phyloP scores from a whole-genome alignment of 2,888 invertebrate species.

The Tinea trinotella region DNA sequence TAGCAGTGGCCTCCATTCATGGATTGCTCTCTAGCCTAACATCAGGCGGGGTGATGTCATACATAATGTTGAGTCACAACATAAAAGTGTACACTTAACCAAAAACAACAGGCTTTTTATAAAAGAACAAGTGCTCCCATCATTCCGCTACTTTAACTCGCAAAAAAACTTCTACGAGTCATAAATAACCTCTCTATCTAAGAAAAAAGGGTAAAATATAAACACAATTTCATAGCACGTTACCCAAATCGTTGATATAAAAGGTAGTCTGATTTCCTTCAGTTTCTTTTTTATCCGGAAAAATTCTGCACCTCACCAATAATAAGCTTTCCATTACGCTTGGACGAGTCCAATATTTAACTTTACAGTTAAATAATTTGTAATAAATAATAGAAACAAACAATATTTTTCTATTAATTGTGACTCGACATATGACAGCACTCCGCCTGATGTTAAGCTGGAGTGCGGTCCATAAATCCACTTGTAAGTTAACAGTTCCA shows the following conservation, averaged over 20 bases:
- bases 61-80: no score
- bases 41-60: no score
- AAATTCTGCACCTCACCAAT: conserved; percentile 10
- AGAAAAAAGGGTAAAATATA: conserved; percentile 9
- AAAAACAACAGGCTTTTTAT: neutral
- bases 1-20: no score
- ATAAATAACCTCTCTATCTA: conserved; percentile 4
- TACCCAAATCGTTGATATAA: conserved; percentile 15
- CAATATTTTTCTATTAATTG: no score
- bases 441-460: no score
- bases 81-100: no score
- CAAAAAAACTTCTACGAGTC: conserved; percentile 5
- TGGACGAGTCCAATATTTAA: conserved; percentile 10
- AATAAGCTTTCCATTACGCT: conserved; percentile 18
- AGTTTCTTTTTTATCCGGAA: conserved; percentile 11
- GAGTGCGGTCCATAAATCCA: no score
- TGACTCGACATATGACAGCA: no score
- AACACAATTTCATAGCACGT: conserved; percentile 12
- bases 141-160: neutral
- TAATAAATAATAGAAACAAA: no score
- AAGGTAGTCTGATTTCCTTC: conserved; percentile 11
- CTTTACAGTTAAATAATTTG: no score
- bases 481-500: no score
- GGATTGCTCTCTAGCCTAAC: no score
- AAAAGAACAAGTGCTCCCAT: neutral